Percentiles rank a stretch among this genome's conserved stretches.
Conservation (phyloP, 2,113 vertebrate genomes). For the Chloroceryle aenea region DNA sequence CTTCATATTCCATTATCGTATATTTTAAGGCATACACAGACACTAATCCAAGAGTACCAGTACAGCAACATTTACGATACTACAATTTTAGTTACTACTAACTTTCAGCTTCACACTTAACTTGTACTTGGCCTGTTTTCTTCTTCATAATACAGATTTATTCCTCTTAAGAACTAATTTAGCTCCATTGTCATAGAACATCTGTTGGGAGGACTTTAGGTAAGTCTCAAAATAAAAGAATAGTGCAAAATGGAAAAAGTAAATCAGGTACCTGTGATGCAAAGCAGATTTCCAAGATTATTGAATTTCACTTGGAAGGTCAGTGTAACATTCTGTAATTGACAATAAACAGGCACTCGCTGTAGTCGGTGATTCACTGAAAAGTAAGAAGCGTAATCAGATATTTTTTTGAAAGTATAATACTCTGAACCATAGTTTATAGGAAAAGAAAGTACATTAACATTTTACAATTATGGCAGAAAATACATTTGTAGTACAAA, state of each 20-base stretch:
- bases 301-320: conserved; percentile 37
- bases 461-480: not conserved
- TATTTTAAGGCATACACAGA: not conserved
- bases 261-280: conserved; percentile 11
- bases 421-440: not conserved
- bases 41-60: not conserved
- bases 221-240: not conserved
- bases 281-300: conserved; percentile 44
- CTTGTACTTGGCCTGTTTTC: not conserved
- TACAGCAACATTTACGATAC: not conserved
- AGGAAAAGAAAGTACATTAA: not conserved
- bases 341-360: conserved; percentile 37
- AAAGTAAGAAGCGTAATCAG: not conserved
- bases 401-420: not conserved
- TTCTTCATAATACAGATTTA: not conserved
- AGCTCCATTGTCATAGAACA: not conserved
- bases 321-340: not conserved
- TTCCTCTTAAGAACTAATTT: not conserved
- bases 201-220: not conserved
- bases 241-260: conserved; percentile 11
- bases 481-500: not conserved
- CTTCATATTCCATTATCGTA: not conserved
- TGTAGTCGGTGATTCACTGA: not conserved
- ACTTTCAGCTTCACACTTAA: not conserved
- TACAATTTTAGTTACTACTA: not conserved